A percentile compares a stretch with the other conserved stretches of the same genome.
Evolutionary conservation across 2,113 vertebrate species (phyloP).

Genomic region (Chamaetylas fuelleborni): DNA sequence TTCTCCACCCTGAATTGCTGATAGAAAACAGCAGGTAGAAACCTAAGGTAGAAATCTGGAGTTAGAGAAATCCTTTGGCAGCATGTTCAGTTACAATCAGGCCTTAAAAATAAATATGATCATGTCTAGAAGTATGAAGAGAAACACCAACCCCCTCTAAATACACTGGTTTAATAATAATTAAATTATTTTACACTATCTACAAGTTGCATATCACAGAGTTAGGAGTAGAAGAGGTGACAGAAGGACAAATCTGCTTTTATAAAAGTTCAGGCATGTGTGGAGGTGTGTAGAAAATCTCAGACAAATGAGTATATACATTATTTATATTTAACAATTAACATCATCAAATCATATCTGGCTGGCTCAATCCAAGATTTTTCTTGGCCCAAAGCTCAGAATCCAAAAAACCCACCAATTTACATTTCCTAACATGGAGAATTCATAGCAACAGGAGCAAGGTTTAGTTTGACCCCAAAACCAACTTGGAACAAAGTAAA

Average conservation of each 20-base stretch:
- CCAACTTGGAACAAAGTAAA: not conserved
- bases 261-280: conserved; percentile 62
- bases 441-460: conserved; percentile 28
- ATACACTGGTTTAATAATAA: conserved; percentile 59
- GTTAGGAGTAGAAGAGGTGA: conserved; percentile 17
- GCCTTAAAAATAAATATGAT: conserved; percentile 77
- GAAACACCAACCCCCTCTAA: conserved; percentile 54
- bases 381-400: conserved; percentile 36
- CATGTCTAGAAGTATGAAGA: conserved; percentile 56
- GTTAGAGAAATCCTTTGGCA: conserved; percentile 74
- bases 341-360: not conserved
- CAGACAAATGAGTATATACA: conserved; percentile 71
- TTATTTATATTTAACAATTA: conserved; percentile 55
- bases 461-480: conserved; percentile 39
- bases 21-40: conserved; percentile 71
- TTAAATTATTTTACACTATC: conserved; percentile 70
- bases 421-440: not conserved
- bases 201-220: conserved; percentile 63
- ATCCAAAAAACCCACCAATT: not conserved
- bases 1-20: conserved; percentile 35
- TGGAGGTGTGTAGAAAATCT: conserved; percentile 71
- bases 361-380: conserved; percentile 1
- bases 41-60: conserved; percentile 61
- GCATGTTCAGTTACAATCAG: conserved; percentile 73
- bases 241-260: conserved; percentile 41